Evolutionary conservation across 2,888 invertebrate species (phyloP), one percentile per base, ranked within the genome.

Genomic region (Syrphus vitripennis): DNA sequence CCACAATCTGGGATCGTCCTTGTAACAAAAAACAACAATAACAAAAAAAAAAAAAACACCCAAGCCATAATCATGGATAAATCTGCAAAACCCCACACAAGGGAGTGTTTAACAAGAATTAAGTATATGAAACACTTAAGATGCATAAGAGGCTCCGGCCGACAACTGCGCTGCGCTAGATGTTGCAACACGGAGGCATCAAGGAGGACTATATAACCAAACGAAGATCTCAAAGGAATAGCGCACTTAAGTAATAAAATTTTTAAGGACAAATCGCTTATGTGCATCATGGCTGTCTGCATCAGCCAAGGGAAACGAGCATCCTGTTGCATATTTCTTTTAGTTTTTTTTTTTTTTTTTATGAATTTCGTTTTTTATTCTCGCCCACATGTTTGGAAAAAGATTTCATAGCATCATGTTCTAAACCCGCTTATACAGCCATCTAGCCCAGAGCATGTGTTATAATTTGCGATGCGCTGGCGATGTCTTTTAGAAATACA

Each of bases 321-420:
- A 71, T 84, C 80, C 84, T 84, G 80, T 84, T 84, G 84, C 84
- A 84, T 80, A 57, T 71, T 48, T n/a, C n/a, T n/a, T n/a, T n/a
- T n/a, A n/a, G n/a, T n/a, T n/a, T n/a, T n/a, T n/a, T n/a, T n/a
- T n/a, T n/a, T n/a, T 29, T 21, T 34, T 12, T 53, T 1, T 42
- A 9, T 14, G 59, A 4, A 24, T 59, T 24, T 42, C 37, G 5
- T 24, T 31, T 34, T 50, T 16, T 29, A 12, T 2, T 6, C 48
- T 61, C 34, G 19, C 24, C 48, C 65, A 31, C 53, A 45, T 24
- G 16, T 16, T 57, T 31, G 3, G 19, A 31, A 9, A 53, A 48
- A 19, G n/a, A 16, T 21, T 48, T 48, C 48, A 53, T 16, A 29
- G 53, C 7, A 31, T 29, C 12, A 16, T 16, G 29, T 31, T 55